A percentile compares a stretch with the other conserved stretches of the same genome.
Conservation (phyloP, 2,888 invertebrate genomes). For the Diaprepes abbreviatus region DNA sequence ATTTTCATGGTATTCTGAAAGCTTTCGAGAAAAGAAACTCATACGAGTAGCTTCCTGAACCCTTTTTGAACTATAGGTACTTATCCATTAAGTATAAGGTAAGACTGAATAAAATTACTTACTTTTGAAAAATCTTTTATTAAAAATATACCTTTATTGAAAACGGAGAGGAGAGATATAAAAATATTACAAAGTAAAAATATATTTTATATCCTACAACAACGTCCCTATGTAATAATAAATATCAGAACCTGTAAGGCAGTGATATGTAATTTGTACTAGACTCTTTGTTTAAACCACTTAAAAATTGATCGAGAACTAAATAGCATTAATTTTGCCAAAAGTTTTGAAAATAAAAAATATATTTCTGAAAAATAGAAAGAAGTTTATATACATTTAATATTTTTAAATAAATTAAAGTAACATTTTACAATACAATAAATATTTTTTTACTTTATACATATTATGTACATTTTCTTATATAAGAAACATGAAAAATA, state of each 20-base stretch:
- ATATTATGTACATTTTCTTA: conserved; percentile 20
- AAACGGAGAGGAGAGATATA: conserved; percentile 29
- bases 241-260: conserved; percentile 54
- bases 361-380: conserved; percentile 13
- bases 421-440: conserved; percentile 34
- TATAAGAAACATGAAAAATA: conserved; percentile 1
- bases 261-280: conserved; percentile 59
- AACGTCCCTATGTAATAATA: conserved; percentile 32
- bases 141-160: conserved; percentile 33
- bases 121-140: not conserved
- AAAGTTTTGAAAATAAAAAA: conserved; percentile 8
- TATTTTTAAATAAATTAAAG: conserved; percentile 36
- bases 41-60: no score
- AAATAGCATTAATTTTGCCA: not conserved
- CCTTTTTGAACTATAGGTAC: no score
- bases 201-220: conserved; percentile 34
- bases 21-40: no score
- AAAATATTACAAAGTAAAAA: conserved; percentile 38
- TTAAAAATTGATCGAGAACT: not conserved
- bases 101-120: not conserved
- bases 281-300: conserved; percentile 52
- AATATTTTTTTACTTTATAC: conserved; percentile 35
- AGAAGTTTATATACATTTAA: conserved; percentile 24
- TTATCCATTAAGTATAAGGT: no score
- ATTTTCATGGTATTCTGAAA: no score